Evolutionary conservation across 2,888 invertebrate genomes (phyloP).

Genomic region (Coenonympha arcania): DNA sequence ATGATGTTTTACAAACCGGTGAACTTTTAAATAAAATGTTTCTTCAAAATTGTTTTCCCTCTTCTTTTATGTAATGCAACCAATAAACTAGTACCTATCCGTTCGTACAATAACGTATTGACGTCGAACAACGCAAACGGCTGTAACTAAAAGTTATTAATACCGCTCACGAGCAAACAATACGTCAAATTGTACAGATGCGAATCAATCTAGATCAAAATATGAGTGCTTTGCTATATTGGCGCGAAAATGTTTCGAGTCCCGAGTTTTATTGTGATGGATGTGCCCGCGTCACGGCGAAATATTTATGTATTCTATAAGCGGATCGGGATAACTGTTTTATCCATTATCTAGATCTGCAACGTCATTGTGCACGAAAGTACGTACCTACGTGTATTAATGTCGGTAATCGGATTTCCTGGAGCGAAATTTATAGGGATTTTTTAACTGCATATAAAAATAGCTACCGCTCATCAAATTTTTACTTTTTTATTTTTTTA

Average conservation of each 20-base stretch:
- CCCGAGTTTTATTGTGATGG: slow-evolving; percentile 31
- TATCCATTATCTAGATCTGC: slow-evolving; percentile 26
- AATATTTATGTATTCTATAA: slow-evolving; percentile 32
- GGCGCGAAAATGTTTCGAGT: slow-evolving; percentile 25
- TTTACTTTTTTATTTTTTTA: no score
- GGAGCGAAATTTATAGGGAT: not conserved
- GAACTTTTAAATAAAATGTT: no score
- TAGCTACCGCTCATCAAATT: no score
- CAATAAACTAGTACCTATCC: no score
- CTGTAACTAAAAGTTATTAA: slow-evolving; percentile 22
- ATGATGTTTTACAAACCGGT: no score
- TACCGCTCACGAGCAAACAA: slow-evolving; percentile 20
- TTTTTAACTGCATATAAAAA: not conserved
- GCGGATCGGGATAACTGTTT: slow-evolving; percentile 28
- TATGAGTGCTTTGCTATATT: slow-evolving; percentile 31
- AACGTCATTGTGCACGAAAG: slow-evolving; percentile 6
- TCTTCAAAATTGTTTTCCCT: not conserved
- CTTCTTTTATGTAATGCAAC: not conserved
- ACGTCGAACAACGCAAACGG: slow-evolving; percentile 6
- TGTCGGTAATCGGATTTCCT: not conserved
- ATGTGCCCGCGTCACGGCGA: slow-evolving; percentile 26
- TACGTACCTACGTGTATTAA: not conserved
- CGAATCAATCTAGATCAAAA: slow-evolving; percentile 30
- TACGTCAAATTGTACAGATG: slow-evolving; percentile 27
- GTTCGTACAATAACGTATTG: not conserved